phyloP scores from a whole-genome alignment of 2,888 invertebrate species.

The Pegoplata infirma region DNA sequence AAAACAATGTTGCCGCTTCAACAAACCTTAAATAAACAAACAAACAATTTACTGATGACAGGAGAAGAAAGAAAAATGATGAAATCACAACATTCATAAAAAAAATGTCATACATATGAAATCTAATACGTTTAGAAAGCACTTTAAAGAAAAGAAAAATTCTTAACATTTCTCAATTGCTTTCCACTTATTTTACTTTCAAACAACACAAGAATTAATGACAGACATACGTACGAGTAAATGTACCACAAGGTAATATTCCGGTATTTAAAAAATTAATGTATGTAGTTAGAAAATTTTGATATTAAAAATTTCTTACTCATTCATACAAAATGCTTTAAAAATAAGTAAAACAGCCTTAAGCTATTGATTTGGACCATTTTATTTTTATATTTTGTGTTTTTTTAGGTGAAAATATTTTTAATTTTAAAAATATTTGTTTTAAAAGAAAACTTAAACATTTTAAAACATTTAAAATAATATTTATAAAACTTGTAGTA shows the following conservation, averaged over 20 bases:
- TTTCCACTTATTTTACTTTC: not conserved
- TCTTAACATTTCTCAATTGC: not conserved
- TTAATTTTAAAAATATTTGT: constrained; percentile 65
- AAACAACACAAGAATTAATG: not conserved
- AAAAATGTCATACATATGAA: not conserved
- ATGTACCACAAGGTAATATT: not conserved
- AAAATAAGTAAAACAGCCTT: not conserved
- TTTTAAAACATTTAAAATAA: too few relatives aligned
- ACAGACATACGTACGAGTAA: not conserved
- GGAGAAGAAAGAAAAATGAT: too few relatives aligned
- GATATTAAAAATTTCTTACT: not conserved
- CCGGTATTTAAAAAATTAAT: not conserved
- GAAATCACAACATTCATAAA: too few relatives aligned
- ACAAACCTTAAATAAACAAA: not conserved
- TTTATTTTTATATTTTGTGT: not conserved
- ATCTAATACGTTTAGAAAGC: not conserved
- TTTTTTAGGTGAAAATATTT: not conserved
- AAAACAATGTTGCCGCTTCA: not conserved
- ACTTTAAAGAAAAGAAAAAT: not conserved
- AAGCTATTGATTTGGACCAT: not conserved
- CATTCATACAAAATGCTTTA: not conserved
- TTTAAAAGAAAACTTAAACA: not conserved
- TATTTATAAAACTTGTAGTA: too few relatives aligned
- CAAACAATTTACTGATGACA: too few relatives aligned
- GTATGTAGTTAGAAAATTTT: not conserved